phyloP scores from a whole-genome alignment of 2,797 vertebrate species.

The Poecile montanus region DNA sequence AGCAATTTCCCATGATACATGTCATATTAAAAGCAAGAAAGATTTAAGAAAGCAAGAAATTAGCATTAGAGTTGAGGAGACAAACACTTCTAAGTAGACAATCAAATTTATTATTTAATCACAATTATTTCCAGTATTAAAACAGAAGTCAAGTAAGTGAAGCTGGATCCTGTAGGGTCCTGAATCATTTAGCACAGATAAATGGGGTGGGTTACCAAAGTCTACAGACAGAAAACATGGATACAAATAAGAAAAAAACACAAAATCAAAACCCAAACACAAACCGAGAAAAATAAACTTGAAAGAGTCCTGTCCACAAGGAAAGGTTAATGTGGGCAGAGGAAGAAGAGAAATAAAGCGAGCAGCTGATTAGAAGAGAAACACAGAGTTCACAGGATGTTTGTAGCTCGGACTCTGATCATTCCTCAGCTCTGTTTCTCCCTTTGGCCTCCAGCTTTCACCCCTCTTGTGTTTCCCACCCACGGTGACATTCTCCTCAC shows the following conservation, averaged over 20 bases:
- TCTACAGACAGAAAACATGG: neutral
- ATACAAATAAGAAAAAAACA: neutral
- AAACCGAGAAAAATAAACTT: neutral
- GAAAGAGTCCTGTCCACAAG: neutral
- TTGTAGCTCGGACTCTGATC: neutral
- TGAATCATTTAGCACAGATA: neutral
- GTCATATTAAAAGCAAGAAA: neutral
- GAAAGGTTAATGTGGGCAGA: neutral
- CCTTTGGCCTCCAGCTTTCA: neutral
- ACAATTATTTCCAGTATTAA: neutral
- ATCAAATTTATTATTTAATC: neutral
- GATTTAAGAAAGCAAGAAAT: slow-evolving; percentile 2
- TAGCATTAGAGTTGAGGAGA: neutral
- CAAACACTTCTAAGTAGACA: neutral
- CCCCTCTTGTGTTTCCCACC: neutral
- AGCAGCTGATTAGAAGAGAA: neutral
- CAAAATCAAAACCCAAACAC: neutral
- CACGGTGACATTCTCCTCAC: neutral
- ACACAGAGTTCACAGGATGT: neutral
- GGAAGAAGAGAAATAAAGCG: neutral
- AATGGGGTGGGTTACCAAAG: neutral
- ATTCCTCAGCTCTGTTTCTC: neutral
- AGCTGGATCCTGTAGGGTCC: neutral
- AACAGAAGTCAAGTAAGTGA: neutral
- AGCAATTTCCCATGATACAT: slow-evolving; percentile 7